Evolutionary conservation across 2,797 vertebrate species (phyloP).

Genomic region (Carapus acus): DNA sequence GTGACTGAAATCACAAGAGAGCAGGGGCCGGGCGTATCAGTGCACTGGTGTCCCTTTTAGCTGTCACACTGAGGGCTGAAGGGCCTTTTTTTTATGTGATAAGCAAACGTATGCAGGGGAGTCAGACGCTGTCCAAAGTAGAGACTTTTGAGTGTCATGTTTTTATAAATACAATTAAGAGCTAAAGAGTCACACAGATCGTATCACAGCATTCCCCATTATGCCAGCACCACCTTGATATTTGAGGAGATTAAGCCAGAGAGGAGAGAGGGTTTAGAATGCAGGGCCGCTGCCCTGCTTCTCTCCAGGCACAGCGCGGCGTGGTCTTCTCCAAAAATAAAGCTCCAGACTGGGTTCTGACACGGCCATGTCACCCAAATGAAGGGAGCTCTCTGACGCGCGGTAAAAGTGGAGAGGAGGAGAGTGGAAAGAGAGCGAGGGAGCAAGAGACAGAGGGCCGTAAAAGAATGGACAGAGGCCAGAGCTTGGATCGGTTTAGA

Average conservation of each 20-base stretch:
- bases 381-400: slow-evolving; percentile 17
- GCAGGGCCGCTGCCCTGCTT: slow-evolving; percentile 9
- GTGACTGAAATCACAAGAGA: slow-evolving; percentile 74
- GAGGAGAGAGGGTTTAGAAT: slow-evolving; percentile 30
- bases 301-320: slow-evolving; percentile 19
- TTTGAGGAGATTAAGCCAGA: slow-evolving; percentile 42
- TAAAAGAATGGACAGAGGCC: slow-evolving; percentile 21
- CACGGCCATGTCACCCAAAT: slow-evolving; percentile 1
- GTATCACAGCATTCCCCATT: slow-evolving; percentile 30
- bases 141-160: slow-evolving; percentile 32
- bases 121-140: slow-evolving; percentile 18
- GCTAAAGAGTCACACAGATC: slow-evolving; percentile 27
- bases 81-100: slow-evolving; percentile 33
- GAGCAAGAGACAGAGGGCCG: background rate
- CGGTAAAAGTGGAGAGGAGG: slow-evolving; percentile 15
- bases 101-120: slow-evolving; percentile 18
- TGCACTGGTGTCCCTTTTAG: slow-evolving; percentile 54
- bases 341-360: slow-evolving; percentile 30
- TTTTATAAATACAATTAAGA: slow-evolving; percentile 45
- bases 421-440: slow-evolving; percentile 5
- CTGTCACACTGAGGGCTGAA: slow-evolving; percentile 46
- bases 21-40: slow-evolving; percentile 55
- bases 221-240: slow-evolving; percentile 37
- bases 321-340: slow-evolving; percentile 18
- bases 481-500: slow-evolving; percentile 20